Percentiles rank a stretch among this genome's conserved stretches.
Evolutionary conservation across 2,888 invertebrate genomes (phyloP).

Genomic region (Oxyteleia sp.): DNA sequence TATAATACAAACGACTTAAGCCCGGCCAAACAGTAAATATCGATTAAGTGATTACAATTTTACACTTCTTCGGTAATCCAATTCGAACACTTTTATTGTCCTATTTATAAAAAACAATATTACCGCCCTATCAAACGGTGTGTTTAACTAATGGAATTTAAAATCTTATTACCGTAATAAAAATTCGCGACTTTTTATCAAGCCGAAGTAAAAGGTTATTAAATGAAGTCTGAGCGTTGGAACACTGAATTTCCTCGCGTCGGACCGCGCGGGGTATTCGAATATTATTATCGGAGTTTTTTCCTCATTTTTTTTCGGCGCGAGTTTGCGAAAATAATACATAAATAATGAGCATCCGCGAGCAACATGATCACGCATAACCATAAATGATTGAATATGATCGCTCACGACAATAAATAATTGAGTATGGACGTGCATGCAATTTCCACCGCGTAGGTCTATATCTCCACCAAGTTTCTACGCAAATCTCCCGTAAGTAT

Average conservation of each 20-base stretch:
- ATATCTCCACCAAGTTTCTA: conserved; percentile 3
- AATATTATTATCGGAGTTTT: conserved; percentile 15
- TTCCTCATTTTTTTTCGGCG: conserved; percentile 1
- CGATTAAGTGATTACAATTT: conserved; percentile 38
- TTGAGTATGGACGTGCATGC: conserved; percentile 15
- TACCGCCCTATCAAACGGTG: conserved; percentile 16
- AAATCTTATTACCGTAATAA: conserved; percentile 32
- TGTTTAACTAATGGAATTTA: conserved; percentile 33
- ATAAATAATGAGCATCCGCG: conserved; percentile 40
- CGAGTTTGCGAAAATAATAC: conserved; percentile 26
- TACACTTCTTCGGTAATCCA: conserved; percentile 23
- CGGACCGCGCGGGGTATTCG: neutral
- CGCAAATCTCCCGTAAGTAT: conserved; percentile 18
- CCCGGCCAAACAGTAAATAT: conserved; percentile 10
- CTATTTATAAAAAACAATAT: conserved; percentile 28
- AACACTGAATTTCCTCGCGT: neutral
- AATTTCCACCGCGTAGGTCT: conserved; percentile 28
- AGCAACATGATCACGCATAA: conserved; percentile 43
- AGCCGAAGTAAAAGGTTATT: conserved; percentile 1
- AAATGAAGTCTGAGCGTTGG: conserved; percentile 6
- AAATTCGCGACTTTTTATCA: conserved; percentile 1
- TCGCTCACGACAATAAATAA: conserved; percentile 43
- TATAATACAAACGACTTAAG: conserved; percentile 13
- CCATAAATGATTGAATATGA: conserved; percentile 48
- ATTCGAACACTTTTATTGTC: conserved; percentile 24